These are phyloP conservation scores for Eupithecia subumbrata DNA, from an alignment of 2,888 invertebrate genomes.

Conservation along the genomic window DNA sequence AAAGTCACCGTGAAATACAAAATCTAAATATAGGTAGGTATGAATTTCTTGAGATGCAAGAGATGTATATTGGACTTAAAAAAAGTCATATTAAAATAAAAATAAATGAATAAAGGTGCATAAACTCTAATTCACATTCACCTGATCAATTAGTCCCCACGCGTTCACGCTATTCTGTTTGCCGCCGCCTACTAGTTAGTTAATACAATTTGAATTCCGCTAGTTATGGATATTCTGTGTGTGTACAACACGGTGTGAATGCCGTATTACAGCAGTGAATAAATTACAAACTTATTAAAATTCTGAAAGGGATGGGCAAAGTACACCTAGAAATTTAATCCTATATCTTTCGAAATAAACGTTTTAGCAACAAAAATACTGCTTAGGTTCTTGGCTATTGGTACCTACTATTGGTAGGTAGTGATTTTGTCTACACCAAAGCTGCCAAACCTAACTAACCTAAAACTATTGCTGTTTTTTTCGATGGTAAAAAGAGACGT, in stretches of 20 bases:
- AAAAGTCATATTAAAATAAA: background rate
- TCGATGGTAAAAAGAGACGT: too few species aligned
- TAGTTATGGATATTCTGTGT: constrained; percentile 49
- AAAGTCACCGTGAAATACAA: too few species aligned
- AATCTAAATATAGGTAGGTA: too few species aligned
- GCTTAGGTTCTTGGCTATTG: background rate
- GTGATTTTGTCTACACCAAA: too few species aligned
- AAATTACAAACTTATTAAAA: constrained; percentile 34
- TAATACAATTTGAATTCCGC: constrained; percentile 55
- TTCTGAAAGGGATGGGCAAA: constrained; percentile 20
- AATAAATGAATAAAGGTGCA: constrained; percentile 58
- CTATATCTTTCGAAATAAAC: background rate
- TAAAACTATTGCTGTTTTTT: too few species aligned
- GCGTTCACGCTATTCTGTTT: constrained; percentile 60
- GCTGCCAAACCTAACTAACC: too few species aligned
- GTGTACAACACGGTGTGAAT: constrained; percentile 38
- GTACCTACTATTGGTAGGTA: too few species aligned
- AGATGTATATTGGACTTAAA: background rate
- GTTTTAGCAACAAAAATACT: background rate
- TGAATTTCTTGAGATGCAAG: too few species aligned
- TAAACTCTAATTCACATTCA: constrained; percentile 55
- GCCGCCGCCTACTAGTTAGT: constrained; percentile 56
- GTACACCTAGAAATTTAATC: background rate
- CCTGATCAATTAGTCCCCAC: constrained; percentile 70
- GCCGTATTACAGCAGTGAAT: constrained; percentile 32